Percentiles rank a stretch among this genome's conserved stretches.
Evolutionary conservation across 64 coral and sea anemone genomes (phyloP).

Genomic region (Anthopleura sola): DNA sequence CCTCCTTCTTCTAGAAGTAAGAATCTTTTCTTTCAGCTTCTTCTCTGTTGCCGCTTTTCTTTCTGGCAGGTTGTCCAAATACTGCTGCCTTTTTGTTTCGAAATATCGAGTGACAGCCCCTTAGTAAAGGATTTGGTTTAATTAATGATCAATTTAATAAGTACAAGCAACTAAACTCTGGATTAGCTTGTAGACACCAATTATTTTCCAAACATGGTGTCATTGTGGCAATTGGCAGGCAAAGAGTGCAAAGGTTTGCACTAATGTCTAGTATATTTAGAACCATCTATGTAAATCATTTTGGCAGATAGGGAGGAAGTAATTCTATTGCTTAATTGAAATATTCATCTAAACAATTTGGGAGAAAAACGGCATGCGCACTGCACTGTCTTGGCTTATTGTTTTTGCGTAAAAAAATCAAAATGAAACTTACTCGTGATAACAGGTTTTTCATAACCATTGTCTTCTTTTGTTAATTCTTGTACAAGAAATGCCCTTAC

Average conservation of each 20-base stretch:
- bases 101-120: slow-evolving; percentile 22
- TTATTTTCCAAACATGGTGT: too few species aligned
- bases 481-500: neutral
- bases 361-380: neutral
- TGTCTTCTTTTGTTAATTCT: neutral
- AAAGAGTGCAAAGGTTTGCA: too few species aligned
- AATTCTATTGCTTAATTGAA: too few species aligned
- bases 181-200: too few species aligned
- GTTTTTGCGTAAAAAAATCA: neutral
- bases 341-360: neutral
- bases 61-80: too few species aligned
- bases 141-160: too few species aligned
- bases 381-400: neutral
- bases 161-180: too few species aligned
- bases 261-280: too few species aligned
- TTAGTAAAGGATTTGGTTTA: neutral
- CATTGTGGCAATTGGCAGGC: too few species aligned
- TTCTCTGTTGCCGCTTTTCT: slow-evolving; percentile 19
- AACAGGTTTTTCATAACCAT: neutral
- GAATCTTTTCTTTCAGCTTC: neutral
- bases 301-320: too few species aligned
- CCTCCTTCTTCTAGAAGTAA: slow-evolving; percentile 33
- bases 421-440: neutral
- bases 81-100: too few species aligned
- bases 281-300: too few species aligned